Base-by-base conservation (phyloP, 2,888 invertebrate genomes). In the Apamea anceps region DNA sequence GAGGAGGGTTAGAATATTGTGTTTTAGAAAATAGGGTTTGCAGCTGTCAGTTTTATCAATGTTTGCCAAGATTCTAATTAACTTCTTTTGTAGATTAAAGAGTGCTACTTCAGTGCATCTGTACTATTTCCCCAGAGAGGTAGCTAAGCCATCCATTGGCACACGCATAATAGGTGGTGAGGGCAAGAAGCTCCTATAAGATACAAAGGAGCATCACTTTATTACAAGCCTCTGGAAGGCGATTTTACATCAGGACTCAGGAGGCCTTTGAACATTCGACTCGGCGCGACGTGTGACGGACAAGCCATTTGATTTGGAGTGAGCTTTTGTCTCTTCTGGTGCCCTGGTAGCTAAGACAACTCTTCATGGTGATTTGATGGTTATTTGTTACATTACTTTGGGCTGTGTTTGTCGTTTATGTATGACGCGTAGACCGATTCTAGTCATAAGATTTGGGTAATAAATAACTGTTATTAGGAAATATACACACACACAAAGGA, bases 261-360 rank as follows among this genome's bases (percentile, higher is more conserved):
- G 72, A 65, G 84, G 86, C 66, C 42, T 74, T 74, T 70, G 68
- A 81, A 48, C 37, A 60, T 32, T 67, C 62, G 54, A 57, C 57
- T 68, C 57, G n/a, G 71, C 51, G 60, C 37, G 88, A 88, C 77
- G 66, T 77, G 77, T 88, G 86, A 88, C 66, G 71, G 86, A 82
- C 86, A 76, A 76, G 86, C 65, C 77, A 85, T 86, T 79, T 73
- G 79, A 85, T 86, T 79, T 73, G 79, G 67, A 75, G 48, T 48
- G 45, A 72, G 45, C 73, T 74, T 75, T 65, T 54, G 75, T 85
- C 75, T 72, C 54, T 54, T 32, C 71, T 57, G n/a, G n/a, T n/a
- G 25, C 10, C 48, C 65, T 62, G 51, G 63, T 73, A 70, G 28
- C 51, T 45, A n/a, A 65, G 51, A 80, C 60, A 54, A 57, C 18